These are phyloP conservation scores for Xenopus petersii DNA, from an alignment of 2,797 vertebrate genomes.

Conservation along the genomic window DNA sequence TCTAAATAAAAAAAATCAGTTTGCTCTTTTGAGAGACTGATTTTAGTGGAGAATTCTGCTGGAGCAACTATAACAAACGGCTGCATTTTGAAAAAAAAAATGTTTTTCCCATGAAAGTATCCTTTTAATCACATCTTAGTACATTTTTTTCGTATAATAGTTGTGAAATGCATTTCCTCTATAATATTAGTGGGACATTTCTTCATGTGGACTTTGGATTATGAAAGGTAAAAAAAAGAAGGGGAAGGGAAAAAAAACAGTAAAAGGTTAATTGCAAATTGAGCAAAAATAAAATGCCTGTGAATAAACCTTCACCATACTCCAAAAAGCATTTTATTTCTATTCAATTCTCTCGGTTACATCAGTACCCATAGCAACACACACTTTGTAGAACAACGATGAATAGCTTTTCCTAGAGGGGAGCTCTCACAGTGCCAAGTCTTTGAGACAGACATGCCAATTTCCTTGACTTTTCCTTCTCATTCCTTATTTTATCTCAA, in stretches of 20 bases:
- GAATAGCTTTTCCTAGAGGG: constrained; percentile 48
- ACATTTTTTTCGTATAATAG: neutral
- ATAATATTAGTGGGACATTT: neutral
- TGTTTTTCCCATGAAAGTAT: too few relatives aligned
- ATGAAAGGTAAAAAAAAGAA: constrained; percentile 1
- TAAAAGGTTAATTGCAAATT: constrained; percentile 43
- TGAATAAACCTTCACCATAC: constrained; percentile 30
- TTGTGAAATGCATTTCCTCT: neutral
- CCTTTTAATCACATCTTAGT: too few relatives aligned
- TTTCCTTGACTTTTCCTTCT: constrained; percentile 25
- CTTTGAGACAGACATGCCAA: constrained; percentile 29
- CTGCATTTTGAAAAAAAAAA: too few relatives aligned
- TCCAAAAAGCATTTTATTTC: constrained; percentile 37
- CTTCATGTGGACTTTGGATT: constrained; percentile 2
- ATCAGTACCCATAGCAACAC: constrained; percentile 47
- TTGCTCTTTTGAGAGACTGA: too few relatives aligned
- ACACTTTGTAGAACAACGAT: constrained; percentile 36
- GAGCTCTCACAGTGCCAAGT: constrained; percentile 33
- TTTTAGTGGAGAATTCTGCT: too few relatives aligned
- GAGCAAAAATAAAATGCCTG: constrained; percentile 33
- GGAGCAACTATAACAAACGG: too few relatives aligned
- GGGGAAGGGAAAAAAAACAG: constrained; percentile 19
- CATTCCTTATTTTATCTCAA: constrained; percentile 19
- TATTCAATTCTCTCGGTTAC: constrained; percentile 40
- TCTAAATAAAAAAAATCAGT: too few relatives aligned